Conservation (phyloP, 2,113 vertebrate genomes). For the Chaetura pelagica region DNA sequence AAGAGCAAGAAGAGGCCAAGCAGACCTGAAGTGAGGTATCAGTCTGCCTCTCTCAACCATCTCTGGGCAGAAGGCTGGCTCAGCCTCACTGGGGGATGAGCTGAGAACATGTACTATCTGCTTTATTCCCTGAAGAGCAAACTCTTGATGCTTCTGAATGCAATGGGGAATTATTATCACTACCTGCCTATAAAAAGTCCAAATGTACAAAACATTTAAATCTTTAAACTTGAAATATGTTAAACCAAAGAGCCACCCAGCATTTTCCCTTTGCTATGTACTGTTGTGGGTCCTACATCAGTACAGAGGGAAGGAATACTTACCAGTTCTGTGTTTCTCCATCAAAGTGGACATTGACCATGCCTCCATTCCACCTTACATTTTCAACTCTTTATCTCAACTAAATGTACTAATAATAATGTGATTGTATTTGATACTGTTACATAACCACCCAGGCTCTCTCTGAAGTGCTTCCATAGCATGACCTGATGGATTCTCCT, state of each 20-base stretch:
- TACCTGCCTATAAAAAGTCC: neutral
- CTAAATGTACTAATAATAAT: neutral
- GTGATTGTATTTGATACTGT: neutral
- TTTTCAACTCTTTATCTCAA: neutral
- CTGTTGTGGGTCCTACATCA: too few species aligned
- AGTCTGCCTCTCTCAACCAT: neutral
- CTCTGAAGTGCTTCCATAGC: neutral
- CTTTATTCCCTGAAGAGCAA: neutral
- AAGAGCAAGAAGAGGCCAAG: neutral
- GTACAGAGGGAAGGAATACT: too few species aligned
- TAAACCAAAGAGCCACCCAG: neutral
- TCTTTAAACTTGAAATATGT: neutral
- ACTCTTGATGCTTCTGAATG: neutral
- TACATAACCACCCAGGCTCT: neutral
- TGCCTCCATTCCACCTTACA: neutral
- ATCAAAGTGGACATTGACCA: neutral
- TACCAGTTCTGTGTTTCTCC: neutral
- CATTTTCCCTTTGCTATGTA: neutral
- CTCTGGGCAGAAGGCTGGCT: neutral
- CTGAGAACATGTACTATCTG: neutral
- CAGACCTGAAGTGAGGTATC: neutral
- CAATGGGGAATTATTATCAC: neutral
- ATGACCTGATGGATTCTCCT: neutral
- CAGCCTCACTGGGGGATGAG: neutral
- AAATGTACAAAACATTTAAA: neutral